phyloP scores from a whole-genome alignment of 1,140 invertebrate species.

The Achroia grisella region DNA sequence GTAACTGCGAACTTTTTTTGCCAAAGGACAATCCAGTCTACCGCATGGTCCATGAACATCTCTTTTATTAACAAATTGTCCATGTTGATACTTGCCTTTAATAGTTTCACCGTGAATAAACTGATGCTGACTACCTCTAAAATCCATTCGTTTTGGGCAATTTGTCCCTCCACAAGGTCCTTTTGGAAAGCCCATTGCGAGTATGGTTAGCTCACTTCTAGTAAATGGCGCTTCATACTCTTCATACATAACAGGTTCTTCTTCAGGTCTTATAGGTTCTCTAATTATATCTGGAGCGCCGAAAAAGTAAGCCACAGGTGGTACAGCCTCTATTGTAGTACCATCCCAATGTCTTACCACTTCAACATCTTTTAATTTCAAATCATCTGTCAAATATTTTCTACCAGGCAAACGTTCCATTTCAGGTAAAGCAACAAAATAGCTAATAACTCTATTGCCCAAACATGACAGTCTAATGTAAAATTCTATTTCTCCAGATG shows the following conservation, averaged over 20 bases:
- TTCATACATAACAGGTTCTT: conserved; percentile 44
- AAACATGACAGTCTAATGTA: conserved; percentile 54
- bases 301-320: conserved; percentile 55
- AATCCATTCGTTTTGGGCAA: conserved; percentile 62
- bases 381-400: conserved; percentile 58
- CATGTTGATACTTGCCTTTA: conserved; percentile 58
- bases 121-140: conserved; percentile 54
- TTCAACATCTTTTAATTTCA: conserved; percentile 59
- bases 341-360: conserved; percentile 63
- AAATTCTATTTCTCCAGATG: conserved; percentile 60
- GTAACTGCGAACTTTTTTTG: conserved; percentile 53
- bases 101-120: conserved; percentile 53
- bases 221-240: conserved; percentile 58
- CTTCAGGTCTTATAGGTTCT: conserved; percentile 45
- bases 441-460: conserved; percentile 52
- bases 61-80: conserved; percentile 57
- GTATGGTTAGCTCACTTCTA: conserved; percentile 47
- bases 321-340: conserved; percentile 50
- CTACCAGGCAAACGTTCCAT: conserved; percentile 59
- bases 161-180: conserved; percentile 64
- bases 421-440: conserved; percentile 59
- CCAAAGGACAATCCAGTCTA: conserved; percentile 58
- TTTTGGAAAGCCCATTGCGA: conserved; percentile 66
- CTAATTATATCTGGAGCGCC: conserved; percentile 55
- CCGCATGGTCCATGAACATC: conserved; percentile 64